These are phyloP conservation scores for Aricia artaxerxes DNA, from an alignment of 2,888 invertebrate species.

Conservation along the genomic window DNA sequence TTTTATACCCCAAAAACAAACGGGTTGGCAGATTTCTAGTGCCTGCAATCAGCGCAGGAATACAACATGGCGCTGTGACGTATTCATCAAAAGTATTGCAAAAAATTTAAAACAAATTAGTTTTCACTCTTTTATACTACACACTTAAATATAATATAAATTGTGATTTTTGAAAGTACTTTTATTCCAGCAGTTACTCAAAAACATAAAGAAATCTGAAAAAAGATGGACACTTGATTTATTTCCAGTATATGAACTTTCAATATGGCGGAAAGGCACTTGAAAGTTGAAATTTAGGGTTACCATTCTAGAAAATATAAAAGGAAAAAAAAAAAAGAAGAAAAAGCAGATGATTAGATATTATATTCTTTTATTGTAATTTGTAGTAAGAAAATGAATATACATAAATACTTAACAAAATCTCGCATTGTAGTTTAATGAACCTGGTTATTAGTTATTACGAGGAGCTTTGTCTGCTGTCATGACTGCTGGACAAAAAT, in stretches of 20 bases:
- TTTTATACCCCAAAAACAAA: constrained; percentile 79
- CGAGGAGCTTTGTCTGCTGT: not conserved
- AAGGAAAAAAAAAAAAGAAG: not conserved
- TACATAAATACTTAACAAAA: not conserved
- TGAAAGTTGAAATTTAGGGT: constrained; percentile 58
- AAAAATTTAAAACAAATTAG: constrained; percentile 58
- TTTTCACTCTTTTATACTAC: constrained; percentile 43
- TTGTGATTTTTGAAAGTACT: constrained; percentile 48
- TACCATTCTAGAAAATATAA: constrained; percentile 46
- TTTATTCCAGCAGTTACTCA: constrained; percentile 54
- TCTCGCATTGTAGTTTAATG: too few species aligned
- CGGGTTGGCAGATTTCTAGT: constrained; percentile 80
- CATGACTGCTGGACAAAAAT: not conserved
- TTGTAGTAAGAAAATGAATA: not conserved
- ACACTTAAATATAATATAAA: constrained; percentile 34
- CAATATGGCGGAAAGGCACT: constrained; percentile 71
- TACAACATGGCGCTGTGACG: constrained; percentile 82
- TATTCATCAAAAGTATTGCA: constrained; percentile 76
- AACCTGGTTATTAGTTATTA: too few species aligned
- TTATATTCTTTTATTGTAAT: not conserved
- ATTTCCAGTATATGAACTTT: constrained; percentile 72
- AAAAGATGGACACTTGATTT: constrained; percentile 75
- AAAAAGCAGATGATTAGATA: too few species aligned
- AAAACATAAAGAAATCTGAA: constrained; percentile 62
- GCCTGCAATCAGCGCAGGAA: constrained; percentile 81